phyloP scores from a whole-genome alignment of 2,888 invertebrate genomes.

The Dinocampus coccinellae region DNA sequence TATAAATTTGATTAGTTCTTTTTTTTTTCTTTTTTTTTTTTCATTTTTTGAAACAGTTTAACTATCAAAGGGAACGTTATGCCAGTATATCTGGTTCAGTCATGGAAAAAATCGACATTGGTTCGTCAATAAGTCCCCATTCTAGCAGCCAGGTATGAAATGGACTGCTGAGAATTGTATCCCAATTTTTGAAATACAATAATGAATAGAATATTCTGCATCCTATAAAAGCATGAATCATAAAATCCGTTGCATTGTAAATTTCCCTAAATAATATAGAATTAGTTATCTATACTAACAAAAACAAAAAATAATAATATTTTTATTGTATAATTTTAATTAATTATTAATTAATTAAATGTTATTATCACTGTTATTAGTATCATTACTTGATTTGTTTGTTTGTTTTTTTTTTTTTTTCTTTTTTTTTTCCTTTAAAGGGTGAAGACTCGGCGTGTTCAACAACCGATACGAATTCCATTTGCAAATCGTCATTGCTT shows the following conservation, averaged over 20 bases:
- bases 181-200: too few species aligned
- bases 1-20: neutral
- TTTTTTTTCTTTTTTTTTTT: neutral
- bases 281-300: too few species aligned
- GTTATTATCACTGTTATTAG: too few species aligned
- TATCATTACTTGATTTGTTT: too few species aligned
- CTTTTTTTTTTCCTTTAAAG: constrained; percentile 63
- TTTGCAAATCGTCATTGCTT: constrained; percentile 91
- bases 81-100: constrained; percentile 86
- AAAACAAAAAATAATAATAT: too few species aligned
- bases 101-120: constrained; percentile 84
- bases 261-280: neutral
- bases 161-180: constrained; percentile 38
- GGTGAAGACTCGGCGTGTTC: constrained; percentile 83
- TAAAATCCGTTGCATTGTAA: neutral
- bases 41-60: constrained; percentile 73
- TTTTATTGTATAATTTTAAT: neutral
- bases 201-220: neutral
- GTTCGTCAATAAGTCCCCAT: constrained; percentile 81
- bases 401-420: constrained; percentile 16
- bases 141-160: constrained; percentile 79
- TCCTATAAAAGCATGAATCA: neutral
- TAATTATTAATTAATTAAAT: constrained; percentile 25
- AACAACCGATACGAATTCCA: constrained; percentile 83
- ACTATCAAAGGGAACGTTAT: constrained; percentile 84